A percentile compares a stretch with the other conserved stretches of the same genome.
Conservation (phyloP, 2,797 vertebrate genomes). For the Delichon dasypus region DNA sequence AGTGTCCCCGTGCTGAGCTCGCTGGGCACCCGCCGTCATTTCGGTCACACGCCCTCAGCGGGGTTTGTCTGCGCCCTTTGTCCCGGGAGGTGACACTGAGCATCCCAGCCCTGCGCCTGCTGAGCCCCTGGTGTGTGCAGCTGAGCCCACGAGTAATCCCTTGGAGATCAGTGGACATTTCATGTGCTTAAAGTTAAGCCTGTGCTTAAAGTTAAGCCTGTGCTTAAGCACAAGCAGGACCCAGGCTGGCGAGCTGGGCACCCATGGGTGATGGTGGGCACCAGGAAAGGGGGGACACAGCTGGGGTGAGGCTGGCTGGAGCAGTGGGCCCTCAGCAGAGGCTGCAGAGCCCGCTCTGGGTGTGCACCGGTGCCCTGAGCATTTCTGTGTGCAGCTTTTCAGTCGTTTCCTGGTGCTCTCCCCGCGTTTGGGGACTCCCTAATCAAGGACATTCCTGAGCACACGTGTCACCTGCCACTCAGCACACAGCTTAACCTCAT, state of each 20-base stretch:
- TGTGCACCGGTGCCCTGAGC: fast-evolving
- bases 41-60: fast-evolving
- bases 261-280: background rate
- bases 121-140: background rate
- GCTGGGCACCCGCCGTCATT: background rate
- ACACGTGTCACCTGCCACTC: slow-evolving; percentile 19
- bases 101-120: background rate
- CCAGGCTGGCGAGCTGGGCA: background rate
- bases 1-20: fast-evolving
- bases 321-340: fast-evolving
- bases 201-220: background rate
- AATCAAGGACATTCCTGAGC: background rate
- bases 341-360: background rate
- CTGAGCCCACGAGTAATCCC: background rate
- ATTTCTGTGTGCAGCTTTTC: fast-evolving
- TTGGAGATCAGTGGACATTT: background rate
- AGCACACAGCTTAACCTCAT: background rate
- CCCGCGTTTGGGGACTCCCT: background rate
- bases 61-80: background rate
- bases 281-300: background rate
- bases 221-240: background rate
- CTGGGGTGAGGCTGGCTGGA: background rate
- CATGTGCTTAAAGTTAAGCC: background rate
- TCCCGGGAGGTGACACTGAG: background rate
- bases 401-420: background rate